Evolutionary conservation across 2,888 invertebrate species (phyloP).

Genomic region (Papilio demoleus): DNA sequence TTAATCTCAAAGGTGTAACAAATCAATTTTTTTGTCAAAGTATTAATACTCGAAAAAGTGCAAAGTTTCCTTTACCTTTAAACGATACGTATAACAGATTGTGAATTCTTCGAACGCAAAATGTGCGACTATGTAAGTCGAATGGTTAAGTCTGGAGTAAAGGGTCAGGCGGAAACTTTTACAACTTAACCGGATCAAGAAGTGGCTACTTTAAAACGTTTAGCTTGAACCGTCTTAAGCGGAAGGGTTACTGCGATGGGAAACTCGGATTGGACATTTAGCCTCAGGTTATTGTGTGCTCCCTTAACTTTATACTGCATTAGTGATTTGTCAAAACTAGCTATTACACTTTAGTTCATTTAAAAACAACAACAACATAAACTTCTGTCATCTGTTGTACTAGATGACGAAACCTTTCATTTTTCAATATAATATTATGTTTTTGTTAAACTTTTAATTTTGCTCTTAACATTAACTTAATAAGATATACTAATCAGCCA

Average conservation of each 20-base stretch:
- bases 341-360: not conserved
- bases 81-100: not conserved
- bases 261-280: not conserved
- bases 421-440: no score
- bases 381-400: no score
- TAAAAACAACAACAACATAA: no score
- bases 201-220: not conserved
- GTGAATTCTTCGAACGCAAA: not conserved
- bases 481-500: no score
- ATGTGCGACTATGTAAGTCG: not conserved
- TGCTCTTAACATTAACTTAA: no score
- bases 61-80: not conserved
- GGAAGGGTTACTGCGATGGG: not conserved
- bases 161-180: not conserved
- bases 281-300: not conserved
- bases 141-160: not conserved
- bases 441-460: no score
- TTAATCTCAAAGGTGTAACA: conserved; percentile 69
- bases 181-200: conserved; percentile 2
- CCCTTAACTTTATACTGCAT: not conserved
- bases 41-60: not conserved
- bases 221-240: not conserved
- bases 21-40: conserved; percentile 54
- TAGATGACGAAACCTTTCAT: no score
- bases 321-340: not conserved